Evolutionary conservation across 2,113 vertebrate genomes (phyloP), one percentile per base, ranked within the genome.

Genomic region (Podiceps cristatus): DNA sequence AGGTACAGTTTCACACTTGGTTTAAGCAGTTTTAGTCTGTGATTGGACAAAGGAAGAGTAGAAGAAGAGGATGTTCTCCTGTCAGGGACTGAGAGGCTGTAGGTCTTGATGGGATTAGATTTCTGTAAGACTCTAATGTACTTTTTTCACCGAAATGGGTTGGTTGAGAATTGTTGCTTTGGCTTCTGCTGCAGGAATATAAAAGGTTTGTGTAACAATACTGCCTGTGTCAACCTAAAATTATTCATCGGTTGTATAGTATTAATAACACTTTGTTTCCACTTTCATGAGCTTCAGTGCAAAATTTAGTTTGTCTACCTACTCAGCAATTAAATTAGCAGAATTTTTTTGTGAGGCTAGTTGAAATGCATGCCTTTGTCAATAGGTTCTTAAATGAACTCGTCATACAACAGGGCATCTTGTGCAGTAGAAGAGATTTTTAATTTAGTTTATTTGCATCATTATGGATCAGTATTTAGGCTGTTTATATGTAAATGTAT

Each of bases 401-500:
- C 95, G 97, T 98, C 97, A 97, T 90, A 98, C 88, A 98, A 95
- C 96, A 92, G 96, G 53, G 85, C 88, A 96, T 98, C 97, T 97
- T 98, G 53, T 83, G 94, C 93, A 90, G 81, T 96, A 98, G 97
- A 98, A 98, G 97, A 97, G 97, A 97, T 98, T 98, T 98, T 98
- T 98, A 98, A 98, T 98, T 99, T 98, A 94, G 96, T 97, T 98
- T 98, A 98, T 98, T 98, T 98, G 97, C 97, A 98, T 98, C 98
- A 98, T 98, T 98, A 98, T 98, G 98, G 98, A 98, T 98, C 98
- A 98, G 98, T 98, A 98, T 98, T 98, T 98, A 98, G 97, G 97
- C 97, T 98, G 98, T 99, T 98, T 98, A 98, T 98, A 98, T 99
- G 98, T 99, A 99, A 99, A 99, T 98, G 98, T 98, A 98, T 97